phyloP scores from a whole-genome alignment of 2,113 vertebrate species.

The Mobula birostris region DNA sequence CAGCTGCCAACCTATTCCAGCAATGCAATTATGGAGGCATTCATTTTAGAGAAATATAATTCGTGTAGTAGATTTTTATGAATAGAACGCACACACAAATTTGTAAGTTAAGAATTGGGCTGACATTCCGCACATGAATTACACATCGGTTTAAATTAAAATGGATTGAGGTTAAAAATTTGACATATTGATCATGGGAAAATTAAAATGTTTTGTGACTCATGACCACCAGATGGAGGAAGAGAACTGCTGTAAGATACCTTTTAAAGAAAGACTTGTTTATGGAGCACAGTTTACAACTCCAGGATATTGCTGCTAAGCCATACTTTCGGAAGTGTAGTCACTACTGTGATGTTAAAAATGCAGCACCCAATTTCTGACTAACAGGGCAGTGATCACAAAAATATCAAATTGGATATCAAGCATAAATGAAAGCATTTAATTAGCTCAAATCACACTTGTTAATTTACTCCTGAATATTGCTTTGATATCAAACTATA shows the following conservation, averaged over 20 bases:
- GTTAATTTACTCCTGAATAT: not conserved
- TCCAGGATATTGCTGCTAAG: no score
- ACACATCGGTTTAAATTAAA: not conserved
- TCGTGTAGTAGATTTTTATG: not conserved
- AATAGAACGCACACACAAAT: not conserved
- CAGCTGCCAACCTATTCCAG: not conserved
- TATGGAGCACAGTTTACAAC: no score
- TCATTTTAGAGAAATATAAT: not conserved
- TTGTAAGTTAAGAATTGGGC: not conserved
- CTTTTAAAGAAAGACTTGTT: no score
- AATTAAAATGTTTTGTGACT: not conserved
- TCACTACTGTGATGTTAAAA: no score
- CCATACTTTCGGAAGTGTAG: no score
- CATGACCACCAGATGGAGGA: constrained; percentile 5
- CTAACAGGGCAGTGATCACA: not conserved
- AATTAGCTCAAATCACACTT: not conserved
- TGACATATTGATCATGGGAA: not conserved
- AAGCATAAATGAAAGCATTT: not conserved
- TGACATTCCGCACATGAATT: not conserved
- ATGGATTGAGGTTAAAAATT: not conserved
- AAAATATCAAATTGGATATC: no score
- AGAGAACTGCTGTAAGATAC: not conserved
- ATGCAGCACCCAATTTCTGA: no score
- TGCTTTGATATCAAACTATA: not conserved
- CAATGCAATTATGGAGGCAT: not conserved